Percentiles rank a stretch among this genome's conserved stretches.
phyloP scores from a whole-genome alignment of 1,140 invertebrate genomes.

The Drosophila nigromelanica region DNA sequence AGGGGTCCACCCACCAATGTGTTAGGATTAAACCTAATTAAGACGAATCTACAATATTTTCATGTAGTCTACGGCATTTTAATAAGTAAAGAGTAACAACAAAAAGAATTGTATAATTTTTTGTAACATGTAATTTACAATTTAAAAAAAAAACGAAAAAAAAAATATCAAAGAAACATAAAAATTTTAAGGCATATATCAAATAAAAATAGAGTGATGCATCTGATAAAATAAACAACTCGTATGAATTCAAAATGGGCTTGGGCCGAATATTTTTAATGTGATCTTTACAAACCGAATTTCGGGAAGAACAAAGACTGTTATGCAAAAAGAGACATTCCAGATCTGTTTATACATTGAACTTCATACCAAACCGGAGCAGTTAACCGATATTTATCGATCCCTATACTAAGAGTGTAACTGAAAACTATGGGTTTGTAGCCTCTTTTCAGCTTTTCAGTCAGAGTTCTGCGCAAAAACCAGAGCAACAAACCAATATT shows the following conservation, averaged over 20 bases:
- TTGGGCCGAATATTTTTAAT: too few relatives aligned
- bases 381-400: too few relatives aligned
- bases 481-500: too few relatives aligned
- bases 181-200: slow-evolving; percentile 73
- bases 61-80: slow-evolving; percentile 74
- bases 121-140: slow-evolving; percentile 62
- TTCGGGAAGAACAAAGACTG: background rate
- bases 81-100: slow-evolving; percentile 57
- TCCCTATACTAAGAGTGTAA: too few relatives aligned
- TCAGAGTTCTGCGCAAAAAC: too few relatives aligned
- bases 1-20: slow-evolving; percentile 43
- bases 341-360: too few relatives aligned
- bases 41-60: slow-evolving; percentile 66
- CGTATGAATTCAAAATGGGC: background rate
- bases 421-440: too few relatives aligned
- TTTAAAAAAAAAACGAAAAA: slow-evolving; percentile 56
- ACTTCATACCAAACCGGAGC: too few relatives aligned
- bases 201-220: slow-evolving; percentile 78
- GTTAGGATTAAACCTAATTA: slow-evolving; percentile 74
- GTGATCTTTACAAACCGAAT: too few relatives aligned
- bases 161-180: slow-evolving; percentile 66
- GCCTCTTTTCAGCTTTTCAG: too few relatives aligned
- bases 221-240: slow-evolving; percentile 48
- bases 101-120: slow-evolving; percentile 53
- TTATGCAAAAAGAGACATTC: too few relatives aligned